Base-by-base conservation (phyloP, 2,888 invertebrate species). In the Dione vanillae region DNA sequence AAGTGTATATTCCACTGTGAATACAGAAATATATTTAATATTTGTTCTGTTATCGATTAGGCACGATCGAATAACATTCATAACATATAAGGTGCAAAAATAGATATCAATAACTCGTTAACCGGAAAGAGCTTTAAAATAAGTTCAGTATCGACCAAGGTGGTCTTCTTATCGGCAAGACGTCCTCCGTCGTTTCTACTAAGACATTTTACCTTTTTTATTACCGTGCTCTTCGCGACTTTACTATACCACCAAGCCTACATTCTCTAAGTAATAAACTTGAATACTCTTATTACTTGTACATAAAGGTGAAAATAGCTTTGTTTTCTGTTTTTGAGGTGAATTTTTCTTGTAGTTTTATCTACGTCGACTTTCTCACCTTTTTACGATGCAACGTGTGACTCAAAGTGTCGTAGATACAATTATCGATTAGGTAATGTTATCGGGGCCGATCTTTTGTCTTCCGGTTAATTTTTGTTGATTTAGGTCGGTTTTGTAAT, bases 161-260 rank as follows among this genome's bases (percentile, higher is more conserved):
- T 92, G 93, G 93, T 93, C 93, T 78, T 79, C 90, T 93, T 92
- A 93, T 93, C 93, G 86, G 78, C 82, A 80, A 80, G 81, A 82
- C 85, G 88, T 90, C 90, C 86, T 84, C 83, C 83, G 85, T 86
- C 90, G 90, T 88, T 88, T 89, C 90, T 86, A 90, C 89, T 89
- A 85, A 91, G 91, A 90, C 92, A 91, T 92, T 92, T 93, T 91
- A 92, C 89, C 91, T 91, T 93, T 92, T 93, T 93, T 92, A 92
- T 91, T 90, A 82, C 90, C 82, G 78, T 80, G 85, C 88, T 92
- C 92, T 92, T 92, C 87, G 92, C 92, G 88, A 93, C 90, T 91
- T 85, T 79, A 87, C 84, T 79, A 43, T 65, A 71, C 78, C 74
- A 77, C 76, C 69, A 84, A 83, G 71, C 40, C 78, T 71, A 47